Percentiles rank a stretch among this genome's conserved stretches.
Conservation (phyloP, 1,140 invertebrate genomes). For the Drosophila neocordata region DNA sequence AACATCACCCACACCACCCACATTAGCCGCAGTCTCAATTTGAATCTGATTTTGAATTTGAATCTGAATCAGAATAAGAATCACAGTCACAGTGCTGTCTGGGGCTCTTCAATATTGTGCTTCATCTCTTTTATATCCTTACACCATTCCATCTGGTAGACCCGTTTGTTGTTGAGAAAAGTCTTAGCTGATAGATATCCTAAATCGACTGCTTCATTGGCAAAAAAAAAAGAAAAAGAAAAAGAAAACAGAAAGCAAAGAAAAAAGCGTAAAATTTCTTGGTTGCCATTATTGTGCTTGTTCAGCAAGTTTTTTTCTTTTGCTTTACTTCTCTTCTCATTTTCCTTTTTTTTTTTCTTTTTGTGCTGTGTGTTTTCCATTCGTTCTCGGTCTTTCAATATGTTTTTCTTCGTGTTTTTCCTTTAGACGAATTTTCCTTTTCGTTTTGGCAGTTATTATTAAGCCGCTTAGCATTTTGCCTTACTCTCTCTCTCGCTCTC, state of each 20-base stretch:
- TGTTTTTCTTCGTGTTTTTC: slow-evolving; percentile 40
- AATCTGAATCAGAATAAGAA: not conserved
- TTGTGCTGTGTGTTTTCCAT: not conserved
- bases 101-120: not conserved
- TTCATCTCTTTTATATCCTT: not conserved
- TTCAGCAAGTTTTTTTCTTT: slow-evolving; percentile 37
- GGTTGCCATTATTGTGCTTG: slow-evolving; percentile 38
- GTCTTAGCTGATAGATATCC: slow-evolving; percentile 14
- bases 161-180: not conserved
- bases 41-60: slow-evolving; percentile 9
- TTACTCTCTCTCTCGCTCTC: not conserved
- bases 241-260: too few species aligned
- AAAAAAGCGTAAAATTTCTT: slow-evolving; percentile 16
- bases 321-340: not conserved
- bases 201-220: slow-evolving; percentile 43
- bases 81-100: slow-evolving; percentile 1
- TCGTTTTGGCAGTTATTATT: slow-evolving; percentile 57
- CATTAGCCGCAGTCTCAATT: not conserved
- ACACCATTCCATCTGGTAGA: too few species aligned
- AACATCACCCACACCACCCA: too few species aligned
- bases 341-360: not conserved
- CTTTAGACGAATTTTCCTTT: slow-evolving; percentile 4
- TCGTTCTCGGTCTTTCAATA: slow-evolving; percentile 40
- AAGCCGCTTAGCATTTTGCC: slow-evolving; percentile 61
- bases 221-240: not conserved